Evolutionary conservation across 2,797 vertebrate species (phyloP), one percentile per base, ranked within the genome.

Genomic region (Epinephelus coioides): DNA sequence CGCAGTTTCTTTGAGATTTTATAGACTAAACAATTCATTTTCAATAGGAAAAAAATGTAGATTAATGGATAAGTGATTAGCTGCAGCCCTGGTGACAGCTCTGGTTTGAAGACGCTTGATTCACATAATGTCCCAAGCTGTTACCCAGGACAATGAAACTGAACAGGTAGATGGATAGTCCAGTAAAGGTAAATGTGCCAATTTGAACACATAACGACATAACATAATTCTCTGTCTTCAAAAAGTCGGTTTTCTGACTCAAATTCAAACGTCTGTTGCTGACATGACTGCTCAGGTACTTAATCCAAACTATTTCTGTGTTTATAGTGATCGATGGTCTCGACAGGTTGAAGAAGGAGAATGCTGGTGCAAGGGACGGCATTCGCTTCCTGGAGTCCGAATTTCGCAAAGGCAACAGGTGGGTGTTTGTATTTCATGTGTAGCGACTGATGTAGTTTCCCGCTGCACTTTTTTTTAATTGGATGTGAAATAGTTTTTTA

Each of bases 391-490:
- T 99, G 81, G 98, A 99, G 87, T 95, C 97, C 0, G 98, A 99
- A 72, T 99, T 99, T 81, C 97, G 98, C 50, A 99, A 98, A 93
- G 98, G 98, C 88, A 99, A 99, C 95, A 96, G 98, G 98, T 99
- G 47, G 15, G 51, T 72, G 7, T 55, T 23, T 57, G 43, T 57
- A 2, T 38, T 21, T 5, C 1, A 3, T 19, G 10, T 15, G 0
- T 9, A 34, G 25, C 17, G 12, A 67, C n/a, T 5, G 23, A 47
- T 50, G 19, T 50, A 38, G 40, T 19, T 61, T 44, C 34, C 23
- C 1, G 4, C 15, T 23, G 17, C 14, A 9, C 10, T 18, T 43
- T 50, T 19, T 12, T 1, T 6, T 0, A 12, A n/a, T 4, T 11
- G 10, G 2, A 27, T 25, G 0, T 47, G 14, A 53, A 54, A 27